Conservation (phyloP, 53 echinoderm and acorn worm species). For the Antedon mediterranea region DNA sequence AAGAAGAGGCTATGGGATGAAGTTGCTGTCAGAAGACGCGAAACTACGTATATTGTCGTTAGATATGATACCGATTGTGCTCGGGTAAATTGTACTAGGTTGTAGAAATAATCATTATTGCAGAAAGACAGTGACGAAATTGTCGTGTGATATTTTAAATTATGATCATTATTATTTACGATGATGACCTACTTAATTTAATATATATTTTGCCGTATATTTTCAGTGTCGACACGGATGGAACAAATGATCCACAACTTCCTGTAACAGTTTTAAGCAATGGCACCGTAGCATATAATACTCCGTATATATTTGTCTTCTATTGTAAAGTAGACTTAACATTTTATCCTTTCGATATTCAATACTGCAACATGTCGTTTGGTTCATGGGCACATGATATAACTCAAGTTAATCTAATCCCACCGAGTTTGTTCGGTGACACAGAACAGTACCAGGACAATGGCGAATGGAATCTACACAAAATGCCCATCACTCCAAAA, state of each 20-base stretch:
- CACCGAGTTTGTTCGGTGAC: constrained; percentile 15
- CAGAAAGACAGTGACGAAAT: too few relatives aligned
- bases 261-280: constrained; percentile 19
- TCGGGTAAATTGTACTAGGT: too few relatives aligned
- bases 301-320: constrained; percentile 48
- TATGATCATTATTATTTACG: too few relatives aligned
- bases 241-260: constrained; percentile 10
- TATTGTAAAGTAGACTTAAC: constrained; percentile 68
- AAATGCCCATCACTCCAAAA: constrained; percentile 25
- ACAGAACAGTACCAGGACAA: constrained; percentile 36
- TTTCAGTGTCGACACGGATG: constrained; percentile 19
- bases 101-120: too few relatives aligned
- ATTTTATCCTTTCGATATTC: constrained; percentile 68
- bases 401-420: constrained; percentile 17
- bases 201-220: neutral
- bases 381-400: constrained; percentile 58
- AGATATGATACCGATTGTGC: too few relatives aligned
- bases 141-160: too few relatives aligned
- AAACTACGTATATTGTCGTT: too few relatives aligned
- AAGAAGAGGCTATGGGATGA: too few relatives aligned
- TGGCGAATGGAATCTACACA: constrained; percentile 62
- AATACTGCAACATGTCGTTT: constrained; percentile 43
- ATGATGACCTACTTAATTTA: too few relatives aligned
- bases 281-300: constrained; percentile 21
- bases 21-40: too few relatives aligned